Evolutionary conservation across 2,113 vertebrate genomes (phyloP).

Genomic region (Silurus meridionalis): DNA sequence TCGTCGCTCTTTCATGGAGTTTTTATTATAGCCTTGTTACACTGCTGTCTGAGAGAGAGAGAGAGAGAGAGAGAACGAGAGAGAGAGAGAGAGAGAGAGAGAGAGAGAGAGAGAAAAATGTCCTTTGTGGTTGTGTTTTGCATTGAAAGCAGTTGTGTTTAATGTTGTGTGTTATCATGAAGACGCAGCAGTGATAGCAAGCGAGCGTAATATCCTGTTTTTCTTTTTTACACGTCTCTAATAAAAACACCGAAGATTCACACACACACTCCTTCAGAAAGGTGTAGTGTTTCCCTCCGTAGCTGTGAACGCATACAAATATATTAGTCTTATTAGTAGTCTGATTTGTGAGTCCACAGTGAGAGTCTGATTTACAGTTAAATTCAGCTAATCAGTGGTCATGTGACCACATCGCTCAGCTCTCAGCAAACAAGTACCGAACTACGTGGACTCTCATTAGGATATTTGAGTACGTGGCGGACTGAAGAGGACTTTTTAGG

Average conservation of each 20-base stretch:
- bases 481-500: background rate
- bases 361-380: background rate
- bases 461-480: background rate
- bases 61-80: no score
- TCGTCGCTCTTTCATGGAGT: background rate
- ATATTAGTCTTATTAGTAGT: no score
- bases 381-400: background rate
- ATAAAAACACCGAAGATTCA: background rate
- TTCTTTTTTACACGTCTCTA: background rate
- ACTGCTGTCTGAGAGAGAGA: background rate
- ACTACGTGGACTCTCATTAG: background rate
- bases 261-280: background rate
- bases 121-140: constrained; percentile 13
- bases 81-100: no score
- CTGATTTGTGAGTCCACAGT: no score
- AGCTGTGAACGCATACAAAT: background rate
- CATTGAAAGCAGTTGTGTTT: constrained; percentile 25
- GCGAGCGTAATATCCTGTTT: constrained; percentile 24
- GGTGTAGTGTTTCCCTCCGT: background rate
- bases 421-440: background rate
- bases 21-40: constrained; percentile 27
- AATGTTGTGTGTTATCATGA: constrained; percentile 38
- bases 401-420: background rate
- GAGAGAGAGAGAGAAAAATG: background rate
- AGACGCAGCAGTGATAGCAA: constrained; percentile 2